These are phyloP conservation scores for Nymphalis c-album DNA, from an alignment of 2,888 invertebrate genomes.

Conservation along the genomic window DNA sequence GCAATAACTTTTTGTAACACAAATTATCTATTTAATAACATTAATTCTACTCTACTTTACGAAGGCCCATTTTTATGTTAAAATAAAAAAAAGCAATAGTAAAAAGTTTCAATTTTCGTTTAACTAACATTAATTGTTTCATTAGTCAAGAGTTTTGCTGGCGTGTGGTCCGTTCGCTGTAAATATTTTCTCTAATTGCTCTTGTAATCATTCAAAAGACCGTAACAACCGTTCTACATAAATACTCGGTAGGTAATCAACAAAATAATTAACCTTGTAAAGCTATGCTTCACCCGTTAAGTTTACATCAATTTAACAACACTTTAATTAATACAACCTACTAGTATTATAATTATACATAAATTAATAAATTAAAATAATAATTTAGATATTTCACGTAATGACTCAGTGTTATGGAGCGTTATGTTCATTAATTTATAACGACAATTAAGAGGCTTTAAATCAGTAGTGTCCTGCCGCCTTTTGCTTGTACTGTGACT, in stretches of 20 bases:
- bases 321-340: too few relatives aligned
- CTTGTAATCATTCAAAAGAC: slow-evolving; percentile 11
- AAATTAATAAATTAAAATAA: too few relatives aligned
- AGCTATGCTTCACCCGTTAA: background rate
- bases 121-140: slow-evolving; percentile 19
- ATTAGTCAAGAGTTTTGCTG: slow-evolving; percentile 18
- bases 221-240: slow-evolving; percentile 4
- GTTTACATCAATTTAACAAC: background rate
- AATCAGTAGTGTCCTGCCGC: slow-evolving; percentile 65
- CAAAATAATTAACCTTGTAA: slow-evolving; percentile 1
- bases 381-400: background rate
- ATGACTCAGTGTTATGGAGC: background rate
- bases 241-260: background rate
- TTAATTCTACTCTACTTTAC: background rate
- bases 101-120: slow-evolving; percentile 20
- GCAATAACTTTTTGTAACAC: background rate
- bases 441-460: slow-evolving; percentile 71
- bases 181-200: slow-evolving; percentile 23
- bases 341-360: too few relatives aligned
- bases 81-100: background rate
- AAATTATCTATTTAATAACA: background rate
- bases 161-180: slow-evolving; percentile 16
- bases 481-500: slow-evolving; percentile 73
- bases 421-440: background rate
- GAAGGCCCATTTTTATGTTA: background rate